A percentile compares a stretch with the other conserved stretches of the same genome.
Conservation (phyloP, 2,888 invertebrate genomes). For the Athalia circularis region DNA sequence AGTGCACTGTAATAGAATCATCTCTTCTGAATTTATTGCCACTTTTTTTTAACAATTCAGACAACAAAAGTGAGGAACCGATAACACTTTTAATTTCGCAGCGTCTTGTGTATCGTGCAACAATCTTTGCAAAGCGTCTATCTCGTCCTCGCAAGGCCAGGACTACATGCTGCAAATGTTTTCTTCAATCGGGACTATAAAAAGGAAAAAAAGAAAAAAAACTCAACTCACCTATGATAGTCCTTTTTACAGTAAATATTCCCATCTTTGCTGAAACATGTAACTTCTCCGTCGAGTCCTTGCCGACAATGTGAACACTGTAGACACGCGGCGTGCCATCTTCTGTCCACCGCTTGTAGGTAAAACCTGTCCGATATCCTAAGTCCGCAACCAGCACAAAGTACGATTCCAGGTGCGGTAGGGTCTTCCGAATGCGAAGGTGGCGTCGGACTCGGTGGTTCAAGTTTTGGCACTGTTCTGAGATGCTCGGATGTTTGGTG, state of each 20-base stretch:
- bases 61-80: too few relatives aligned
- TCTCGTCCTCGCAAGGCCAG: too few relatives aligned
- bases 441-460: constrained; percentile 72
- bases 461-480: constrained; percentile 76
- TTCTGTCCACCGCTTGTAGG: constrained; percentile 91
- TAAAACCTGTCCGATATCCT: constrained; percentile 93
- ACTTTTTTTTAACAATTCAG: too few relatives aligned
- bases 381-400: constrained; percentile 91
- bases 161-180: too few relatives aligned
- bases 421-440: constrained; percentile 70
- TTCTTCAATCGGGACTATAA: too few relatives aligned
- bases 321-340: constrained; percentile 95
- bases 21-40: too few relatives aligned
- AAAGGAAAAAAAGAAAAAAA: constrained; percentile 24
- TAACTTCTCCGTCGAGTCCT: constrained; percentile 91
- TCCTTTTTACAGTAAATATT: constrained; percentile 98
- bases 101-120: too few relatives aligned
- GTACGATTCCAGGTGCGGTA: constrained; percentile 75
- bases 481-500: constrained; percentile 72
- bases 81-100: too few relatives aligned
- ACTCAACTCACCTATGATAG: constrained; percentile 90
- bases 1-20: too few relatives aligned
- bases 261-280: constrained; percentile 94
- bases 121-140: too few relatives aligned
- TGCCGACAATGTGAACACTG: constrained; percentile 94